Percentiles rank a stretch among this genome's conserved stretches.
These are phyloP conservation scores for Coptodon bakossiorum DNA, from an alignment of 2,113 vertebrate genomes.

Conservation along the genomic window DNA sequence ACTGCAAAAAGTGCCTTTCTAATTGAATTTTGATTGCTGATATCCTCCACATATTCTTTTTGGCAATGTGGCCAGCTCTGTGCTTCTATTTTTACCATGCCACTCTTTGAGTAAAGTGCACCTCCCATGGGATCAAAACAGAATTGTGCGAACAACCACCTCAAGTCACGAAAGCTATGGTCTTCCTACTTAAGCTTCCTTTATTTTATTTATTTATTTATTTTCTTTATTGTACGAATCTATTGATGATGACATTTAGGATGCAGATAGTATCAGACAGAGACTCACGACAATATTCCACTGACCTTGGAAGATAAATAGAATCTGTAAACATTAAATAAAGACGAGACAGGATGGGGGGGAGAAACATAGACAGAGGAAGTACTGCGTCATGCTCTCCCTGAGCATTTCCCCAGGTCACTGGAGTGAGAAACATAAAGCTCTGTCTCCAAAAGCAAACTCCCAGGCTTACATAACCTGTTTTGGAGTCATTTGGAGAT, in stretches of 20 bases:
- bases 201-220: not conserved
- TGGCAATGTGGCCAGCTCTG: not conserved
- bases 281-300: not conserved
- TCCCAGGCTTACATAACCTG: constrained; percentile 55
- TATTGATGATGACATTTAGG: not conserved
- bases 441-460: constrained; percentile 33
- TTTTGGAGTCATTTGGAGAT: constrained; percentile 8
- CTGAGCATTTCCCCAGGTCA: constrained; percentile 41
- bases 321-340: constrained; percentile 45
- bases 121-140: constrained; percentile 20
- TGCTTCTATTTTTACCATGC: constrained; percentile 33
- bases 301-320: constrained; percentile 10
- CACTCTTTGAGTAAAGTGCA: constrained; percentile 31
- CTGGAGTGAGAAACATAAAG: constrained; percentile 61
- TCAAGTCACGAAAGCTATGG: constrained; percentile 7
- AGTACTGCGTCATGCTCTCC: constrained; percentile 40
- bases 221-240: not conserved
- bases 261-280: not conserved
- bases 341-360: constrained; percentile 28
- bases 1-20: not conserved
- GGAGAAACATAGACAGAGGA: constrained; percentile 10
- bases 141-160: constrained; percentile 13
- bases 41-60: not conserved
- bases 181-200: not conserved
- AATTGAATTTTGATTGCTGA: not conserved